A percentile compares a stretch with the other conserved stretches of the same genome.
Conservation (phyloP, 2,797 vertebrate genomes). For the Rhinogobio ventralis region DNA sequence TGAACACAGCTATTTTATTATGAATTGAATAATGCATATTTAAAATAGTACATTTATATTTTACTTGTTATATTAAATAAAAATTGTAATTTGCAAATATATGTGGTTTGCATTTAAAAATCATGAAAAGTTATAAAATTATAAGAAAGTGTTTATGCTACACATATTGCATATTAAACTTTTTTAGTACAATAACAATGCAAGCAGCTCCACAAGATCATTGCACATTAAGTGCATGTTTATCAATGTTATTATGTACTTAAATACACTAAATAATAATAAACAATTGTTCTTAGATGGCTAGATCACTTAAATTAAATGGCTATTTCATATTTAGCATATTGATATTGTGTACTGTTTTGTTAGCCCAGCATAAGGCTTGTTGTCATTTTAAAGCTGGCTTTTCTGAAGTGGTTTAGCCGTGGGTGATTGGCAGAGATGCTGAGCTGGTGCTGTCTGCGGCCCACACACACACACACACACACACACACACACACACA, state of each 20-base stretch:
- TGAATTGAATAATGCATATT: neutral
- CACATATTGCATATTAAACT: neutral
- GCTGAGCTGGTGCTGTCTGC: slow-evolving; percentile 45
- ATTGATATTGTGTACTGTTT: slow-evolving; percentile 13
- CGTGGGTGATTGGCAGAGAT: slow-evolving; percentile 20
- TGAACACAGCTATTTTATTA: neutral
- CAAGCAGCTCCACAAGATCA: neutral
- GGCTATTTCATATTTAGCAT: neutral
- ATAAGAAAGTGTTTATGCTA: neutral
- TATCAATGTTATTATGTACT: neutral
- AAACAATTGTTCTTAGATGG: neutral
- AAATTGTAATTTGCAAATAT: no score
- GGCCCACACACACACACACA: no score
- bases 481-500: no score
- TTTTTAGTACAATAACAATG: neutral
- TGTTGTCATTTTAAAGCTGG: slow-evolving; percentile 31
- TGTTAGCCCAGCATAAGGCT: slow-evolving; percentile 76
- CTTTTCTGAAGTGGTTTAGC: slow-evolving; percentile 45
- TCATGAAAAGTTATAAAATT: neutral
- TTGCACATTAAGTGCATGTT: neutral
- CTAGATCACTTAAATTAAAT: neutral
- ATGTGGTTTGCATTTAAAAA: neutral
- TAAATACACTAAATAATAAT: neutral
- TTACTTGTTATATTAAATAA: neutral
- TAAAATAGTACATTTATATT: neutral